Conservation (phyloP, 2,113 vertebrate genomes). For the Pelecanoides urinatrix region DNA sequence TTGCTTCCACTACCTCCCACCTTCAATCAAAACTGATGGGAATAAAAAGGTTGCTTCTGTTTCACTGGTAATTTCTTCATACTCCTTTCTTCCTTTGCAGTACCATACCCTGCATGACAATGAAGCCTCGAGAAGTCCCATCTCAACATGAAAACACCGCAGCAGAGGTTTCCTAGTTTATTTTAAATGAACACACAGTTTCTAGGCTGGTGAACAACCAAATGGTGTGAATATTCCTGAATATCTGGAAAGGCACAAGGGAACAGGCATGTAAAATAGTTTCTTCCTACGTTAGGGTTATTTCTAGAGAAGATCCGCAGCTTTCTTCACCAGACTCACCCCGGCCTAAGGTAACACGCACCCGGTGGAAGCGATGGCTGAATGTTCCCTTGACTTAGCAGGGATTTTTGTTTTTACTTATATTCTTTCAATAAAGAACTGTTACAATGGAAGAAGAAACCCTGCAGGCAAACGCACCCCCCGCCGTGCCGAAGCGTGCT, state of each 20-base stretch:
- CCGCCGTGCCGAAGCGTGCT: background rate
- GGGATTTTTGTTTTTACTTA: background rate
- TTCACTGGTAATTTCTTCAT: background rate
- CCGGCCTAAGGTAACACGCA: background rate
- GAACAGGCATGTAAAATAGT: background rate
- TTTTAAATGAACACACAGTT: background rate
- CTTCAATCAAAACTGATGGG: background rate
- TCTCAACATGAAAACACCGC: background rate
- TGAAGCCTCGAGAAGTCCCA: background rate
- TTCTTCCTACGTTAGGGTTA: background rate
- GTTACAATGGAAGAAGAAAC: background rate
- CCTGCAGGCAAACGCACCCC: accelerated
- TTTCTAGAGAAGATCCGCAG: background rate
- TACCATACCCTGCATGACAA: background rate
- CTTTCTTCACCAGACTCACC: background rate
- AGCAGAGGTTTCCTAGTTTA: background rate
- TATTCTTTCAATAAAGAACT: background rate
- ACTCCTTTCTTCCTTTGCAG: background rate
- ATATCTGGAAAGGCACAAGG: background rate
- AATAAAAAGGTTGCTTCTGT: background rate
- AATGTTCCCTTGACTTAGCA: background rate
- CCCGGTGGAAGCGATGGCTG: background rate
- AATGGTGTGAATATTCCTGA: background rate
- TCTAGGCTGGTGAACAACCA: background rate
- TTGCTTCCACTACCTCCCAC: background rate